Conservation (phyloP, 2,888 invertebrate genomes). For the Drosophila prostipennis region DNA sequence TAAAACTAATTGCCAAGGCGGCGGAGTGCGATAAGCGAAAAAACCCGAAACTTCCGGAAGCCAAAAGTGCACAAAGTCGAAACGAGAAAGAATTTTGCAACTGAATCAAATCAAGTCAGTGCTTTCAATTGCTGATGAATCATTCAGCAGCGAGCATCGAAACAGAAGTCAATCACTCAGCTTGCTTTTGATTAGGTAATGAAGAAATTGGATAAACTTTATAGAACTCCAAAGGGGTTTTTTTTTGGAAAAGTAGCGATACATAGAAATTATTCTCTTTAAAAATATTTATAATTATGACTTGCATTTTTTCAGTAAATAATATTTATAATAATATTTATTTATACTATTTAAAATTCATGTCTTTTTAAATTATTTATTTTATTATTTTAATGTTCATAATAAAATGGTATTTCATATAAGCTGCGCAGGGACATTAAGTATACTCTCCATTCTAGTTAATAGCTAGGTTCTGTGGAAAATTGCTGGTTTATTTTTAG, state of each 20-base stretch:
- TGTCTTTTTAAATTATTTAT: too few relatives aligned
- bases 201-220: neutral
- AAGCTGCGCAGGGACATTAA: neutral
- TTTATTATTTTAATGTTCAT: too few relatives aligned
- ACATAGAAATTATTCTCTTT: too few relatives aligned
- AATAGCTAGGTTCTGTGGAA: constrained; percentile 2
- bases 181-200: constrained; percentile 19
- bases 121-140: constrained; percentile 53
- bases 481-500: constrained; percentile 17
- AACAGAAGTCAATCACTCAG: constrained; percentile 21
- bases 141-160: constrained; percentile 23
- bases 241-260: too few relatives aligned
- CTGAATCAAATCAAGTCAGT: constrained; percentile 47
- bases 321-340: too few relatives aligned
- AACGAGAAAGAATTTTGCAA: neutral
- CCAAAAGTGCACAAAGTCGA: constrained; percentile 4
- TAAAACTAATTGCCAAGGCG: constrained; percentile 43
- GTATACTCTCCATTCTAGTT: neutral
- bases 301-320: too few relatives aligned
- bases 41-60: constrained; percentile 3
- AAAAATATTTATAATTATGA: too few relatives aligned
- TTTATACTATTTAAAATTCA: too few relatives aligned
- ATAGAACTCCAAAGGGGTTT: too few relatives aligned
- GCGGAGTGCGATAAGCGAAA: constrained; percentile 18
- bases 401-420: too few relatives aligned